Base-by-base conservation (phyloP, 2,888 invertebrate species). In the Helobdella robusta region DNA sequence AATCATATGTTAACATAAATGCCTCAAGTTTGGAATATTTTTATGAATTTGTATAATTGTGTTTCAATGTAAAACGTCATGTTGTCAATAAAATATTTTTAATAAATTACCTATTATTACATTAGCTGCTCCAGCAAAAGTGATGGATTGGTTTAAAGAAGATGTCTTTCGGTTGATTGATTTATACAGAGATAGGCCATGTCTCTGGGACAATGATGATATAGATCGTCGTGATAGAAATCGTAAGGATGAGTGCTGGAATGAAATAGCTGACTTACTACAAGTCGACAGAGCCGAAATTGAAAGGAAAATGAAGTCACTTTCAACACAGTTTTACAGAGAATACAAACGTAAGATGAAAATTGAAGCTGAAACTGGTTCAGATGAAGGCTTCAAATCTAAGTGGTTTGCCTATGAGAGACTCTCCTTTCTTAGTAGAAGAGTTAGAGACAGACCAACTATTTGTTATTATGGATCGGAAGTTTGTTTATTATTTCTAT, bases 281-380 rank as follows among this genome's bases (percentile, higher is more conserved):
- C 48, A 62, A 8, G 62, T 62, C 2, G 62, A 62, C 11, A 44
- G 62, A 34, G 28, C 62, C 2, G 62, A 62, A 32, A 34, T 62
- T 25, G 62, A 62, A 32, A n/a, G 62, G 32, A 62, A 62, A 35
- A 62, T 62, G 44, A 62, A 62, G 44, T 50, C 62, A 32, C 44
- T 62, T 8, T 50, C 50, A 23, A 62, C 62, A 30, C 62, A 62
- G 20, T 62, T 62, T 30, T 62, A 46, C 25, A 62, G 62, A 25
- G 62, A 62, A 30, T 62, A 62, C 62, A 62, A 62, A 62, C 28
- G 62, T 50, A 62, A 62, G n/a, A 50, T 62, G n/a, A 62, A 62
- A 44, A 32, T 62, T 20, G 62, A 62, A 48, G 25, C 62, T 18
- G 46, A 28, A 25, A 44, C 62, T 40, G 62, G 62, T 8, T 50